Evolutionary conservation across 2,888 invertebrate species (phyloP).

Genomic region (Tanytarsus gracilentus): DNA sequence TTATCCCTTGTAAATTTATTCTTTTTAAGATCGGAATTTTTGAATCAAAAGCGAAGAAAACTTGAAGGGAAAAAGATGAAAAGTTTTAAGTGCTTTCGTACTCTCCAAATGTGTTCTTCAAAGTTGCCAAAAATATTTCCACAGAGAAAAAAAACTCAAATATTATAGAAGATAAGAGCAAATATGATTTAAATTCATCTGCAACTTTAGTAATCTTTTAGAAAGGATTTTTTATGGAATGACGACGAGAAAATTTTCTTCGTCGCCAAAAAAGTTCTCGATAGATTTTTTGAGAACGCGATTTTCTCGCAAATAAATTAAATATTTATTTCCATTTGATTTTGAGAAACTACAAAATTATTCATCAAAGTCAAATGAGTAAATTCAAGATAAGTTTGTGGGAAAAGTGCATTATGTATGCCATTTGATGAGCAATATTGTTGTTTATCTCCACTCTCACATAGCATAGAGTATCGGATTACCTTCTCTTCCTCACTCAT

Average conservation of each 20-base stretch:
- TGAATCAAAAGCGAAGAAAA: neutral
- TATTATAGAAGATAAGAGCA: too few species aligned
- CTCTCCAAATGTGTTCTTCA: too few species aligned
- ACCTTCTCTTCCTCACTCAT: too few species aligned
- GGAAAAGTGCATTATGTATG: too few species aligned
- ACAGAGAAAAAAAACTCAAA: neutral
- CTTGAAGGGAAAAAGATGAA: neutral
- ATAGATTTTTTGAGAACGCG: neutral
- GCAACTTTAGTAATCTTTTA: neutral
- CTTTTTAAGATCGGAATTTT: neutral
- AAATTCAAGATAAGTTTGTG: too few species aligned
- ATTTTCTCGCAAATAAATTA: neutral
- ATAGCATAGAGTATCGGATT: too few species aligned
- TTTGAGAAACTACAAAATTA: too few species aligned
- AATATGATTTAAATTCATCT: neutral
- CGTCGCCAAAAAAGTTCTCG: neutral
- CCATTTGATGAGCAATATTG: too few species aligned
- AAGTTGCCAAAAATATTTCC: neutral
- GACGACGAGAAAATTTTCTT: neutral
- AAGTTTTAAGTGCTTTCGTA: slow-evolving; percentile 9
- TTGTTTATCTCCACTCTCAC: too few species aligned
- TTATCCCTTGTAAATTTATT: neutral
- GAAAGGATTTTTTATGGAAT: neutral
- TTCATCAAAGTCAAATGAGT: too few species aligned
- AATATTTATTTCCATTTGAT: too few species aligned